A percentile compares a stretch with the other conserved stretches of the same genome.
These are phyloP conservation scores for Harpagifer antarcticus DNA, from an alignment of 2,797 vertebrate genomes.

Conservation along the genomic window DNA sequence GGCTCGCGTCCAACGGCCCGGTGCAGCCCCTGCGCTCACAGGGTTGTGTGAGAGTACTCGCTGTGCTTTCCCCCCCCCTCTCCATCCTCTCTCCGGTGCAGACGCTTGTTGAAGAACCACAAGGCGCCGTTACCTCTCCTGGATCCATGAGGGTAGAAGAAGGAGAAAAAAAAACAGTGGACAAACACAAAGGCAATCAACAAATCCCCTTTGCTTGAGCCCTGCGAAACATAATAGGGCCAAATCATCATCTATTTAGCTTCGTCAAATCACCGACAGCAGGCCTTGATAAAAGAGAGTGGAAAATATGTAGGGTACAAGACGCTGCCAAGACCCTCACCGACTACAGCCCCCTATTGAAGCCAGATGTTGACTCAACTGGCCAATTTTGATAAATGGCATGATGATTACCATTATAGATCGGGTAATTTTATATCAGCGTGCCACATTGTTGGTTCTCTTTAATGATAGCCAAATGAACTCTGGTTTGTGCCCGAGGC, in stretches of 20 bases:
- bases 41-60: conserved; percentile 68
- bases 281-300: conserved; percentile 83
- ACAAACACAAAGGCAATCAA: conserved; percentile 82
- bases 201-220: conserved; percentile 74
- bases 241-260: conserved; percentile 86
- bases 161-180: conserved; percentile 24
- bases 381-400: conserved; percentile 89
- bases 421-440: conserved; percentile 83
- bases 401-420: conserved; percentile 85
- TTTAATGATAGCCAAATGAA: conserved; percentile 83
- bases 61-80: conserved; percentile 43
- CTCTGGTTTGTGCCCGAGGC: conserved; percentile 68
- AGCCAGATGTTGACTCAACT: conserved; percentile 89
- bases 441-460: conserved; percentile 76
- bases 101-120: conserved; percentile 45
- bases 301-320: conserved; percentile 86
- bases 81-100: conserved; percentile 47
- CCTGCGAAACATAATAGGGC: conserved; percentile 81
- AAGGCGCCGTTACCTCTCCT: conserved; percentile 55
- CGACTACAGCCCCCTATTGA: conserved; percentile 84
- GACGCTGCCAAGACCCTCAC: conserved; percentile 84
- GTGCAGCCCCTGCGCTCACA: conserved; percentile 66
- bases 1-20: conserved; percentile 60
- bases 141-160: conserved; percentile 42
- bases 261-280: conserved; percentile 88